Evolutionary conservation across 2,888 invertebrate genomes (phyloP), one percentile per base, ranked within the genome.

Genomic region (Fragum sueziense): DNA sequence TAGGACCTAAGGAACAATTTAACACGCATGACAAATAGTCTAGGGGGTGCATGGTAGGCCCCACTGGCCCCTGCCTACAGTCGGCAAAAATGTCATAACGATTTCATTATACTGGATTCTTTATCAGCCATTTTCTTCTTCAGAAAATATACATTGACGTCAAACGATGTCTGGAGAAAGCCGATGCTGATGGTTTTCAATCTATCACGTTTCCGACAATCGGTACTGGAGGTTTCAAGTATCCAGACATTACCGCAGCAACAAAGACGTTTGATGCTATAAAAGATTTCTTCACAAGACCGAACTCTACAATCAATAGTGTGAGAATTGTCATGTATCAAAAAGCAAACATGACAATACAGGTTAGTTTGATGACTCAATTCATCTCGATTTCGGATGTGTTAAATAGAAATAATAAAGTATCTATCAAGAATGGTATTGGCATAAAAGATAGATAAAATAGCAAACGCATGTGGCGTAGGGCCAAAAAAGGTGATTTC

Each of bases 141-240:
- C 65, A 76, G 80, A 61, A 47, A 27, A 70, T 77, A n/a, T 78
- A 68, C 37, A 47, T 67, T 2, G 67, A 62, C 34, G 72, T 83
- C 11, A 33, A 37, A 11, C 57, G 57, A 20, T 86, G 86, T 75
- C 62, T 86, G 4, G 76, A 69, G 9, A 70, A 80, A 65, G 86
- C 86, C 9, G 79, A 80, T 33, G 62, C 41, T 2, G 72, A 70
- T 14, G 27, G 68, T 3, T 47, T 65, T 14, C 51, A 47, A 1
- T 84, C 85, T 7, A 85, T 90, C 51, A 86, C 87, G 14, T 84
- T 90, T 31, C 90, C 90, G n/a, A 85, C 88, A 9, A 72, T 90
- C 27, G 90, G 90, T 14, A 87, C 89, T 20, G 90, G 90, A 17
- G 85, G 81, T 34, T 83, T 88, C 20, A 67, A 72, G 9, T 88